Evolutionary conservation across 2,113 vertebrate species (phyloP), one percentile per base, ranked within the genome.

Genomic region (Muntiacus reevesi): DNA sequence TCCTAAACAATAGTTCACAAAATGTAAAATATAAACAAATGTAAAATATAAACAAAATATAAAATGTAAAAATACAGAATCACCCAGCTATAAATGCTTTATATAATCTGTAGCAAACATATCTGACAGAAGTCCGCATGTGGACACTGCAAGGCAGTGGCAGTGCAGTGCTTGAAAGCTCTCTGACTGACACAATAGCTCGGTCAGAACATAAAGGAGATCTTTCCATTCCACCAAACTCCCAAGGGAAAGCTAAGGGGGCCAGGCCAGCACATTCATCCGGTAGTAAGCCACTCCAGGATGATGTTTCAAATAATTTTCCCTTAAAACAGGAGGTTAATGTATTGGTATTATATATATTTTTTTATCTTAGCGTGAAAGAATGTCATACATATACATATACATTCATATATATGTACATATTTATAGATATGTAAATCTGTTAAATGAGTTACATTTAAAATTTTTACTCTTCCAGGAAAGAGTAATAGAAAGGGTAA

Each of bases 1-100:
- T 89, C 55, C 23, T 84, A 52, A 67, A 45, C 82, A 91, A 94
- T 27, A 74, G 74, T 89, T 96, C 62, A 97, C 45, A 87, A 91
- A 97, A 94, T 0, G 0, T 86, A 78, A 95, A 84, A 54, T 40
- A 76, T 60, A 96, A 97, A 89, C n/a, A 91, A 97, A 94, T 0
- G 0, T 84, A 78, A 95, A 82, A 57, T 40, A 76, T 60, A 96
- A 97, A 87, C n/a, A 50, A 50, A 50, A 50, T 50, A 50, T 50
- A 50, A 50, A 50, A 50, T 50, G 47, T 50, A 50, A 50, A 50
- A 50, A 50, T 50, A 50, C 3, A 50, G 47, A 50, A 57, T 55
- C 1, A 57, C 40, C 36, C 85, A 91, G 43, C n/a, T 78, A 78
- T 94, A 94, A 97, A 76, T 33, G 36, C 54, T n/a, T 40, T 40